Conservation (phyloP, 2,888 invertebrate species). For the Endomychus coccineus region DNA sequence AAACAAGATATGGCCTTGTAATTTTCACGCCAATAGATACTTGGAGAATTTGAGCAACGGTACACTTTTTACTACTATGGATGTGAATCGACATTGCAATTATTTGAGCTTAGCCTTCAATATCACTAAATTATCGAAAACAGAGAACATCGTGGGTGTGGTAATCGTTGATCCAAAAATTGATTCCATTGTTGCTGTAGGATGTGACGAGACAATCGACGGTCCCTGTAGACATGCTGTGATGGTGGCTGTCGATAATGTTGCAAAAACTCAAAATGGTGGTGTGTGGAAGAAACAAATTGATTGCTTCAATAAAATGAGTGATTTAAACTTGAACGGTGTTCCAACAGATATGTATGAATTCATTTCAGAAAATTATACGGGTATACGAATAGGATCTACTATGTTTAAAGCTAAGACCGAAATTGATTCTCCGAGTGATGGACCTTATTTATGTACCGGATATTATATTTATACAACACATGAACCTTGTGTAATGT, state of each 20-base stretch:
- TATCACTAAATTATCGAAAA: too few relatives aligned
- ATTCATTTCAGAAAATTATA: constrained; percentile 39
- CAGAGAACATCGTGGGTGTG: constrained; percentile 42
- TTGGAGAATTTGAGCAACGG: constrained; percentile 61
- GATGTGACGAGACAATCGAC: constrained; percentile 49
- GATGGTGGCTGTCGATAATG: constrained; percentile 79
- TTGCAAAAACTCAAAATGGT: constrained; percentile 75
- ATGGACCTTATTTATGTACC: constrained; percentile 75
- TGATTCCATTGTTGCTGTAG: constrained; percentile 59
- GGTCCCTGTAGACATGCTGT: constrained; percentile 76
- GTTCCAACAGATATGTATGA: constrained; percentile 38
- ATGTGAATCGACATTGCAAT: constrained; percentile 17
- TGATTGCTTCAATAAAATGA: constrained; percentile 1
- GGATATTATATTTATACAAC: constrained; percentile 77
- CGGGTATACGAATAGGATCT: constrained; percentile 46
- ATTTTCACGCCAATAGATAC: constrained; percentile 73
- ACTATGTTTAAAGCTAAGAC: constrained; percentile 38
- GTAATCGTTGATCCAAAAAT: constrained; percentile 68
- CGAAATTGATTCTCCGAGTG: constrained; percentile 36
- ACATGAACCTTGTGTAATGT: constrained; percentile 89
- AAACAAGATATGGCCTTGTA: constrained; percentile 67
- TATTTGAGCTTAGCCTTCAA: too few relatives aligned
- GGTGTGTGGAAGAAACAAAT: constrained; percentile 53
- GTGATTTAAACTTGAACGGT: constrained; percentile 34
- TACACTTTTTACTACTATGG: constrained; percentile 48